These are phyloP conservation scores for Tragulus kanchil DNA, from an alignment of 2,113 vertebrate species.

Conservation along the genomic window DNA sequence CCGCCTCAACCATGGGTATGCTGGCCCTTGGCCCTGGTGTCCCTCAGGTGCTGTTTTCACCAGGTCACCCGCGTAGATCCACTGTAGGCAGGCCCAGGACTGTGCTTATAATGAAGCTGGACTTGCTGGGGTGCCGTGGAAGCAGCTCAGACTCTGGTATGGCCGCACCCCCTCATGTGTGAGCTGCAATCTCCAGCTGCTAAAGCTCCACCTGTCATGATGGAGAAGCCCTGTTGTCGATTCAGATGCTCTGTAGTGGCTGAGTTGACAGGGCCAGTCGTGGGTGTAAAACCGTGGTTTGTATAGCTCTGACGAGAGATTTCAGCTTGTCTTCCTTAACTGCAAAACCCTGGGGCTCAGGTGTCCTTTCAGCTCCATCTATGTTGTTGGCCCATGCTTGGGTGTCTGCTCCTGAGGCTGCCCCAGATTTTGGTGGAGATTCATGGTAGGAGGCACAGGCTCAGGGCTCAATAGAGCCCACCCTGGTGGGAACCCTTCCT, in stretches of 20 bases:
- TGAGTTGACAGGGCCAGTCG: neutral
- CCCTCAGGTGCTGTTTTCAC: neutral
- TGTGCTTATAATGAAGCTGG: too few relatives aligned
- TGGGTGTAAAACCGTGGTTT: neutral
- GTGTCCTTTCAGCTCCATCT: neutral
- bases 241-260: neutral
- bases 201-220: neutral
- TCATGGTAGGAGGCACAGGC: neutral
- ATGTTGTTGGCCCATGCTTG: neutral
- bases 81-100: neutral
- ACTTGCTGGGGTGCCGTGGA: neutral
- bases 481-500: accelerated
- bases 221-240: neutral
- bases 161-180: neutral
- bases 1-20: neutral
- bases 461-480: neutral
- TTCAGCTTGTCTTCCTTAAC: neutral
- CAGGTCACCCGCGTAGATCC: neutral
- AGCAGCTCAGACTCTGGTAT: neutral
- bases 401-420: neutral
- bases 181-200: neutral
- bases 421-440: neutral
- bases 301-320: neutral
- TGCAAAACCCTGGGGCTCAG: neutral
- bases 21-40: neutral